Conservation (phyloP, 64 coral and sea anemone species). For the Cladopsammia gracilis region DNA sequence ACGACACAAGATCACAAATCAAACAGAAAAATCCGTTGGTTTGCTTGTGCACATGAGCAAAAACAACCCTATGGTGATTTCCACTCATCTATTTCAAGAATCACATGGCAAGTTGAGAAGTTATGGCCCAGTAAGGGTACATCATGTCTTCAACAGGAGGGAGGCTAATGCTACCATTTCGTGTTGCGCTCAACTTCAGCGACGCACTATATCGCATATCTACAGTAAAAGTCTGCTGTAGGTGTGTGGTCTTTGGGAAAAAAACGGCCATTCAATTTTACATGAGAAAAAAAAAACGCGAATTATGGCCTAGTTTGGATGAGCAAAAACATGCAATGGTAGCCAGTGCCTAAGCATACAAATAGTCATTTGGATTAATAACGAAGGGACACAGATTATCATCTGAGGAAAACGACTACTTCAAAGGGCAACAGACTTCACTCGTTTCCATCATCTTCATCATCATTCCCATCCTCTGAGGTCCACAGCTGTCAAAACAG, state of each 20-base stretch:
- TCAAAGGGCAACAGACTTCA: neutral
- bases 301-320: neutral
- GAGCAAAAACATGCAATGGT: neutral
- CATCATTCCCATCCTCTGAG: neutral
- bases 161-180: neutral
- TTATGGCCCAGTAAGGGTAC: neutral
- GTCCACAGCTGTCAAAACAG: slow-evolving; percentile 32
- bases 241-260: neutral
- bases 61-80: neutral
- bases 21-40: neutral
- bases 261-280: neutral
- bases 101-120: neutral
- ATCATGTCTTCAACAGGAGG: neutral
- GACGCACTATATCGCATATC: neutral
- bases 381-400: neutral
- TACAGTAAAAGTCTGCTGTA: neutral
- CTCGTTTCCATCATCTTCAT: neutral
- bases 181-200: neutral
- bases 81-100: neutral
- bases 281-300: neutral
- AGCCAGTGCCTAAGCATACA: neutral
- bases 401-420: neutral
- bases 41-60: neutral
- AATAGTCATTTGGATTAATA: slow-evolving; percentile 38
- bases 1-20: slow-evolving; percentile 19